Base-by-base conservation (phyloP, 2,888 invertebrate species). In the Caenorhabditis uteleia region DNA sequence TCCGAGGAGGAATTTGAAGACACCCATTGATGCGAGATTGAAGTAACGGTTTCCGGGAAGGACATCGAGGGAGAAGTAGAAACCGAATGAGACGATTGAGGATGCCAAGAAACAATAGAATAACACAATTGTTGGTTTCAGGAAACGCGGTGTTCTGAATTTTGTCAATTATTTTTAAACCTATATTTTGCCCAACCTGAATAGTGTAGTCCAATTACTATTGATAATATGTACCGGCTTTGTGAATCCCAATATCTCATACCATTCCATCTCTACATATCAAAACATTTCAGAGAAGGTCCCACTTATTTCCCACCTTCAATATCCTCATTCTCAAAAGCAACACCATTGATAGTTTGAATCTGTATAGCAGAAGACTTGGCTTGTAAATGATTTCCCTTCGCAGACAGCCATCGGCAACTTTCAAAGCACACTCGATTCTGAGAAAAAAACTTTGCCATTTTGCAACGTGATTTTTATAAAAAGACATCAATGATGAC, bases 21-120 rank as follows among this genome's bases (percentile, higher is more conserved):
- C 8, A 7, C 79, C 79, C 77, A 80, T 80, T 0, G 64, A 10
- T 0, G 60, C 68, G 29, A 74, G 53, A 46, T 76, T 75, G 7
- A 53, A 16, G 36, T 66, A 79, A n/a, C 79, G 72, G 46, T 72
- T 75, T n/a, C 81, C 81, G 7, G 78, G 75, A n/a, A 81, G 49
- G 16, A 65, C 61, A 33, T 79, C 81, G 7, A 79, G 45, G 10
- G 66, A 68, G 40, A 78, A 80, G 51, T 80, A 82, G 29, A 48
- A 70, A 20, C 75, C 75, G 33, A 73, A 75, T 2, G 75, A 73
- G 27, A 73, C 71, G 33, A 73, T 62, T 5, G 75, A 72, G 0
- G 79, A 73, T 2, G 77, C 71, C 10, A 74, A 31, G 58, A 82
- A 81, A 48, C 78, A 78, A 55, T 77, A 81, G 33, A 60, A 62